A percentile compares a stretch with the other conserved stretches of the same genome.
phyloP scores from a whole-genome alignment of 2,113 vertebrate genomes.

The Oryzias curvinotus region DNA sequence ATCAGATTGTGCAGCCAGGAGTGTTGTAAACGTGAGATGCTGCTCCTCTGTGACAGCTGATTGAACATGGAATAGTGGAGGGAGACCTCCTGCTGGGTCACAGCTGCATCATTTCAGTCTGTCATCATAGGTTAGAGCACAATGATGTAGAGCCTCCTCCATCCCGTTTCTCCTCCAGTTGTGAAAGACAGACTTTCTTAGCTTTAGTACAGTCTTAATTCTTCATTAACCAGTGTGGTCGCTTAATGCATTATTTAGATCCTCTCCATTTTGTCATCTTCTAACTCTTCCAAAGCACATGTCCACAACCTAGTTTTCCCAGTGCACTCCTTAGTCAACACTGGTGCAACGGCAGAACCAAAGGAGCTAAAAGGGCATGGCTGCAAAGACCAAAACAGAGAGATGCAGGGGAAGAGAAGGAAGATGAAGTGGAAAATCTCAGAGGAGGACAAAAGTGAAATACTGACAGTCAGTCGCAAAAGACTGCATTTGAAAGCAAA shows the following conservation, averaged over 20 bases:
- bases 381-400: slow-evolving; percentile 4
- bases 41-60: slow-evolving; percentile 55
- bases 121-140: slow-evolving; percentile 62
- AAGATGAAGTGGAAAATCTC: slow-evolving; percentile 14
- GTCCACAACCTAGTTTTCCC: slow-evolving; percentile 54
- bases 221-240: slow-evolving; percentile 42
- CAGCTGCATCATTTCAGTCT: slow-evolving; percentile 53
- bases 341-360: slow-evolving; percentile 22
- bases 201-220: slow-evolving; percentile 49
- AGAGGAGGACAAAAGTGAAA: slow-evolving; percentile 6
- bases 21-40: slow-evolving; percentile 27
- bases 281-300: slow-evolving; percentile 34
- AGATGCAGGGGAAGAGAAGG: slow-evolving; percentile 3
- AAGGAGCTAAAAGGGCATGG: slow-evolving; percentile 14
- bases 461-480: slow-evolving; percentile 11
- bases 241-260: slow-evolving; percentile 9
- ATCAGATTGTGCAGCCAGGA: slow-evolving; percentile 16
- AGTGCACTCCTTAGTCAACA: slow-evolving; percentile 32
- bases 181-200: slow-evolving; percentile 44
- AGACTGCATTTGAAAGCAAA: slow-evolving; percentile 23
- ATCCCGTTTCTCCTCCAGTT: slow-evolving; percentile 29
- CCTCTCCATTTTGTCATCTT: slow-evolving; percentile 20
- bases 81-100: slow-evolving; percentile 57
- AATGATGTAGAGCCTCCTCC: slow-evolving; percentile 45
- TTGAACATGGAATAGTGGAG: slow-evolving; percentile 46